Base-by-base conservation (phyloP, 2,797 vertebrate species). In the Tokudaia tokunoshimensis region DNA sequence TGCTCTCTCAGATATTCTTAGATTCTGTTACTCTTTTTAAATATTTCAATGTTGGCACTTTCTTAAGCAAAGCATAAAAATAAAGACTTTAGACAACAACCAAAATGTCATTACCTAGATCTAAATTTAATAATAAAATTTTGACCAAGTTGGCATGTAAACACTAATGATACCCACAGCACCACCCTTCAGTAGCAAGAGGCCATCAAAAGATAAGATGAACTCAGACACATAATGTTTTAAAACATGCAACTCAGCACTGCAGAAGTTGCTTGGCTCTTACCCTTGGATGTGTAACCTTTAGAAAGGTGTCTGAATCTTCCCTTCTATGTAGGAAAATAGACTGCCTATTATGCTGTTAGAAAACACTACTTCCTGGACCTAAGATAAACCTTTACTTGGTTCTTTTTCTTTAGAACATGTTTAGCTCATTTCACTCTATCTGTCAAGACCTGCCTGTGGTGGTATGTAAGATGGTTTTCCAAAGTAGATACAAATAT, bases 11-110 rank as follows among this genome's bases (percentile, higher is more conserved):
- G 13, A 57, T 70, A 87, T 90, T 94, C 65, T 87, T 2, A 87
- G 59, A 34, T 29, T 37, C 12, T 85, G 44, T 5, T 7, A 57
- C 12, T 83, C 34, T 94, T 72, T 88, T 50, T 67, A 92, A 87
- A 95, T 83, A 81, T 92, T 41, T 6, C 50, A 29, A 88, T 95
- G 31, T 50, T 93, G 19, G 14, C 26, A 81, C 22, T 91, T 95
- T 78, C 37, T 76, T 76, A 90, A 84, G 82, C 26, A 41, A 92
- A n/a, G 44, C 57, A 3, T 88, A 81, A 80, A 86, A 92, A 87
- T 91, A 80, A 87, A 87, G 22, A 17, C n/a, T 92, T 67, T 80
- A 55, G 3, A 41, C 15, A 89, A 89, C 61, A 94, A 61, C 50
- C 6, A 93, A 82, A 24, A 31, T 70, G 22, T 80, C 6, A 52